A percentile compares a stretch with the other conserved stretches of the same genome.
Conservation (phyloP, 2,888 invertebrate species). For the Hymenopus coronatus region DNA sequence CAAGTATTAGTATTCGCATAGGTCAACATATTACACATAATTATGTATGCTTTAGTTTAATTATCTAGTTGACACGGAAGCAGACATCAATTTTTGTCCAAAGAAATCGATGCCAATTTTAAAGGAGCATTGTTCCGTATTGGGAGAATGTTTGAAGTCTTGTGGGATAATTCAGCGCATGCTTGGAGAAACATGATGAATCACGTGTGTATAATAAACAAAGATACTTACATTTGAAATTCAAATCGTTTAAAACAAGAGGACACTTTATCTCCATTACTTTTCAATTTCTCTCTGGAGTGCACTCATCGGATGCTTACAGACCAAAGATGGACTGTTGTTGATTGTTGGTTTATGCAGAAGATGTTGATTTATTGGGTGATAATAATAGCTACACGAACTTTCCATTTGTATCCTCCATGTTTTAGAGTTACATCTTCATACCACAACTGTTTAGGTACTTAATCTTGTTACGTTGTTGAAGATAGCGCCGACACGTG, state of each 20-base stretch:
- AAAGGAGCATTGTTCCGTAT: no score
- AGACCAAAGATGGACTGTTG: not conserved
- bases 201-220: not conserved
- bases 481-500: not conserved
- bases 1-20: no score
- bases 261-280: not conserved
- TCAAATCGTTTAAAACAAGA: not conserved
- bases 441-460: not conserved
- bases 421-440: not conserved
- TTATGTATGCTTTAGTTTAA: no score
- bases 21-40: no score
- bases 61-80: no score
- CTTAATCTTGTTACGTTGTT: not conserved
- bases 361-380: not conserved
- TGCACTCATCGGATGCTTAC: not conserved
- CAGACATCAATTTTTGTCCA: no score
- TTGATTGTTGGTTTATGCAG: not conserved
- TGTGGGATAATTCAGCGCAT: not conserved
- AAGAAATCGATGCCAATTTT: no score
- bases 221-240: not conserved
- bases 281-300: not conserved
- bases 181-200: not conserved
- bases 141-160: not conserved
- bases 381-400: not conserved
- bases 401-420: not conserved